Base-by-base conservation (phyloP, 2,888 invertebrate genomes). In the Gastracanthus pulcherrimus region DNA sequence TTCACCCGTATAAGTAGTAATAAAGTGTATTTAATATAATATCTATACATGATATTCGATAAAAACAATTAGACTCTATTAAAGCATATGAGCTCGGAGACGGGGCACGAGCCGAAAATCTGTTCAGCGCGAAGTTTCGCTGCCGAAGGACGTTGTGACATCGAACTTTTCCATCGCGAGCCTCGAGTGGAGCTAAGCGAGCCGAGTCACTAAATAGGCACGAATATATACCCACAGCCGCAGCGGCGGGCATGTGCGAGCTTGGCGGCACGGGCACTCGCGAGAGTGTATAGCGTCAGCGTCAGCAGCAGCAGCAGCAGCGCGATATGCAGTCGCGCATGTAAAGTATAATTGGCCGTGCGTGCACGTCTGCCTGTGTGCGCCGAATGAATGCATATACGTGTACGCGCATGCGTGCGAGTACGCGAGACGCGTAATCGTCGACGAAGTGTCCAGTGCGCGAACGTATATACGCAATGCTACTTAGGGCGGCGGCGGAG, bases 321-420 rank as follows among this genome's bases (percentile, higher is more conserved):
- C 72, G 51, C 62, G 60, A 60, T 72, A 45, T 34, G 51, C 58
- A 26, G 74, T 48, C 60, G 69, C 58, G 58, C 77, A 82, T 76
- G 71, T 75, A 83, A 81, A 71, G 76, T 82, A 79, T 79, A 83
- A 83, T 83, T 76, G 79, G 64, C 83, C 72, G 62, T 79, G 78
- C 38, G 66, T 48, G 81, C 62, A 62, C 41, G 31, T 31, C 31
- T 31, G n/a, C 26, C n/a, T n/a, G n/a, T n/a, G n/a, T n/a, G n/a
- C n/a, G n/a, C n/a, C n/a, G n/a, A n/a, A n/a, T n/a, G n/a, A n/a
- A n/a, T n/a, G n/a, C n/a, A n/a, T n/a, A n/a, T n/a, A n/a, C n/a
- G n/a, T 45, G 45, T n/a, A 6, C 4, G 45, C 16, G n/a, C 45
- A n/a, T 3, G 45, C 2, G 16, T 13, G 13, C 13, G n/a, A 16